Conservation (phyloP, 2,888 invertebrate genomes). For the Brassicogethes aeneus region DNA sequence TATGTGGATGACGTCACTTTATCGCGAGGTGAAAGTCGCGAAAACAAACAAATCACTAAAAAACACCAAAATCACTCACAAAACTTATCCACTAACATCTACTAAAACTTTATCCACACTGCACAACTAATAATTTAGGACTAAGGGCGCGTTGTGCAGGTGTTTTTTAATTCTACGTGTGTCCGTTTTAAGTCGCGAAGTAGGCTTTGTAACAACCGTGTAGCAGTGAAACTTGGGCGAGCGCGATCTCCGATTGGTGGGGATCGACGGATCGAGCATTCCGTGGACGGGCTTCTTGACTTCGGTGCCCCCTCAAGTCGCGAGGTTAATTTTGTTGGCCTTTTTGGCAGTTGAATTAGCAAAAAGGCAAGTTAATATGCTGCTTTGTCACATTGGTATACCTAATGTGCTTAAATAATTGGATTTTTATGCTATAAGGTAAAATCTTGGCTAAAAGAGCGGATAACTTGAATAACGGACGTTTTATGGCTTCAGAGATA, state of each 20-base stretch:
- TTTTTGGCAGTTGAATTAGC: conserved; percentile 1
- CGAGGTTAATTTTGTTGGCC: conserved; percentile 21
- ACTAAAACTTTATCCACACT: too few species aligned
- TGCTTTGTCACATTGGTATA: too few species aligned
- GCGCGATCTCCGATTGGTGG: conserved; percentile 12
- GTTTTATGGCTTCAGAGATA: too few species aligned
- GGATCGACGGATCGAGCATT: conserved; percentile 7
- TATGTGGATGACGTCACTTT: conserved; percentile 1
- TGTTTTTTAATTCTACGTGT: conserved; percentile 11
- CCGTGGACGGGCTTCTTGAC: conserved; percentile 9
- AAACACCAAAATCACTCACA: not conserved
- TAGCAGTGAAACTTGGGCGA: not conserved
- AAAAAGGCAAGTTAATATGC: too few species aligned
- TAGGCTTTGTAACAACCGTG: conserved; percentile 1
- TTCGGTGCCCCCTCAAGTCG: conserved; percentile 11
- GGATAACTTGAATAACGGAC: too few species aligned
- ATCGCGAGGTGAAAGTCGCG: not conserved
- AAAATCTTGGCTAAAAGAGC: too few species aligned
- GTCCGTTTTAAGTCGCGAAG: conserved; percentile 12
- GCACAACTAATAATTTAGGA: too few species aligned
- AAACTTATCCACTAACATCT: too few species aligned
- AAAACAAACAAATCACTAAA: not conserved
- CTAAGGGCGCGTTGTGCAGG: conserved; percentile 10
- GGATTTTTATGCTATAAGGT: too few species aligned
- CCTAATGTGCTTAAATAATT: too few species aligned